Evolutionary conservation across 2,888 invertebrate species (phyloP), one percentile per base, ranked within the genome.

Genomic region (Antheraea assamensis): DNA sequence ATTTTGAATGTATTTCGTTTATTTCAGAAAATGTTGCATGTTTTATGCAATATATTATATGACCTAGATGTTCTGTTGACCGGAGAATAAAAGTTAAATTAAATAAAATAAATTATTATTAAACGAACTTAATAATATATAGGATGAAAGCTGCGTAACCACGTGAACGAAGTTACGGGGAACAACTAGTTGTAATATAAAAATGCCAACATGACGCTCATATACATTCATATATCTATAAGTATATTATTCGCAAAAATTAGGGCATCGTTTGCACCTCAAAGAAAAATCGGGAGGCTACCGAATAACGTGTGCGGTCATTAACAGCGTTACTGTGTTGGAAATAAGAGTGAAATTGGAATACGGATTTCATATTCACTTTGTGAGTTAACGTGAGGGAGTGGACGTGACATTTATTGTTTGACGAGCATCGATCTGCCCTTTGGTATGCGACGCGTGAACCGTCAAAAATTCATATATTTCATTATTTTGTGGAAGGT

Each of bases 341-440:
- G 5, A 0, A 0, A 49, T 86, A 89, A 77, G 77, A 86, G 76
- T 78, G 71, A 77, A 42, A 76, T 77, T 89, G 2, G 72, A 71
- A 58, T 80, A 78, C 3, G 10, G 10, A 1, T 21, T 58, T 47
- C 72, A 31, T 52, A 27, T 58, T 74, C 73, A 72, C 79, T 81
- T 76, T 55, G 79, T 85, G 78, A 83, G 90, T 90, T 90, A 90
- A 83, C 88, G 89, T 91, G 87, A 91, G 93, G 94, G 94, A 92
- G 90, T 94, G 94, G 93, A 94, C 94, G 92, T 94, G 94, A 93
- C 94, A 94, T 94, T 94, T 93, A 94, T 94, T 94, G 94, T 94
- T 93, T 94, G 94, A 93, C 93, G 92, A 92, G 89, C 92, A 94
- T 94, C 94, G 94, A 94, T 94, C 93, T 94, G 93, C 89, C 92